A percentile compares a stretch with the other conserved stretches of the same genome.
Evolutionary conservation across 2,797 vertebrate genomes (phyloP).

Genomic region (Nannoperca obscura): DNA sequence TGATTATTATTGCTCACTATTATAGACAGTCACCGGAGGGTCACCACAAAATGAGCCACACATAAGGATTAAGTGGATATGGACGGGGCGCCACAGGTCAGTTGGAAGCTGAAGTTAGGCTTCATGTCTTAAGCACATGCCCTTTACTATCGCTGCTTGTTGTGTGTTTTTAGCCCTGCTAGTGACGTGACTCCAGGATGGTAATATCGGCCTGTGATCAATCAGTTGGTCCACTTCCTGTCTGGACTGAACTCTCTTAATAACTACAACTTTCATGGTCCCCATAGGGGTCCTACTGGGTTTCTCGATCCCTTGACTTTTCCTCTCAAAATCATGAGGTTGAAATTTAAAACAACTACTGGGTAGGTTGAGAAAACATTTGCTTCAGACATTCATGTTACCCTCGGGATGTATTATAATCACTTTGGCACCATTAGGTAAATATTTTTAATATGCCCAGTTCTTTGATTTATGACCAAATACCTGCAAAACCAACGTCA

Average conservation of each 20-base stretch:
- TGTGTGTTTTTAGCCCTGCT: neutral
- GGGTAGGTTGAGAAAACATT: neutral
- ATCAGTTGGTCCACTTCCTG: neutral
- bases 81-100: slow-evolving; percentile 26
- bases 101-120: slow-evolving; percentile 33
- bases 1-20: slow-evolving; percentile 71
- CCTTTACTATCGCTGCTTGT: neutral
- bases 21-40: slow-evolving; percentile 57
- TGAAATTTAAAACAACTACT: neutral
- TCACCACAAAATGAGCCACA: slow-evolving; percentile 63
- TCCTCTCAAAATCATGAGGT: neutral
- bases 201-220: neutral
- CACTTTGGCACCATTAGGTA: neutral
- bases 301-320: neutral
- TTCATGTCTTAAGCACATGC: neutral
- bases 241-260: neutral
- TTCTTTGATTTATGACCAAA: neutral
- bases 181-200: neutral
- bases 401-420: neutral
- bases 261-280: neutral
- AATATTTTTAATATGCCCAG: neutral
- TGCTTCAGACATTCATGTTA: neutral
- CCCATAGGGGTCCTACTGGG: neutral
- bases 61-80: slow-evolving; percentile 60
- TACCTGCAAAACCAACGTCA: neutral